Conservation (phyloP, 2,113 vertebrate genomes). For the Cnemophilus loriae region DNA sequence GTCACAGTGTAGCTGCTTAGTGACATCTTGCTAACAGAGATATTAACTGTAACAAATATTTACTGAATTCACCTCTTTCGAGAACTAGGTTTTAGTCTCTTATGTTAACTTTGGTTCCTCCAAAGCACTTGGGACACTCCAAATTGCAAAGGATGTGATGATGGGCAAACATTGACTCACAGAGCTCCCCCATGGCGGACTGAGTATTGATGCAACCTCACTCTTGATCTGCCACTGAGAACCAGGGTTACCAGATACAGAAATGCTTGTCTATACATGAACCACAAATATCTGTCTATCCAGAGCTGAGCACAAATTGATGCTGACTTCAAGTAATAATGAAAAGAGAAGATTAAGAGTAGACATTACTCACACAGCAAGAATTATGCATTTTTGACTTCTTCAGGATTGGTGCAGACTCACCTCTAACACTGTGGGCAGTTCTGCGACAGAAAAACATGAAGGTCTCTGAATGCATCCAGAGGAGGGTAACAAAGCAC, state of each 20-base stretch:
- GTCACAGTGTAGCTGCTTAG: neutral
- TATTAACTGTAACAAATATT: neutral
- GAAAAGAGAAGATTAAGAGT: neutral
- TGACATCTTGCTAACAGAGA: neutral
- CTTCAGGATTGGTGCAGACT: neutral
- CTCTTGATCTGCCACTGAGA: neutral
- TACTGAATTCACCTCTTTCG: rapidly evolving
- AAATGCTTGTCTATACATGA: neutral
- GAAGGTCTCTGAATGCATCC: neutral
- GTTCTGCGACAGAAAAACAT: neutral
- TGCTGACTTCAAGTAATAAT: neutral
- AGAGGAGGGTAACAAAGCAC: neutral
- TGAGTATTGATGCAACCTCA: neutral
- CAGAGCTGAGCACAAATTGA: neutral
- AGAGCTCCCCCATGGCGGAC: neutral
- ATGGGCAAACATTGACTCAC: neutral
- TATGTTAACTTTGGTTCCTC: neutral
- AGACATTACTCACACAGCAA: neutral
- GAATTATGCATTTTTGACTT: neutral
- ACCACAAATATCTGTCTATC: neutral
- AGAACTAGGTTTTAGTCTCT: neutral
- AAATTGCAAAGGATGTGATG: neutral
- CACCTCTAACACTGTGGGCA: neutral
- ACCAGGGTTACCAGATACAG: neutral
- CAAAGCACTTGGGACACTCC: neutral